Evolutionary conservation across 2,888 invertebrate species (phyloP), one percentile per base, ranked within the genome.

Genomic region (Aphodius sticticus): DNA sequence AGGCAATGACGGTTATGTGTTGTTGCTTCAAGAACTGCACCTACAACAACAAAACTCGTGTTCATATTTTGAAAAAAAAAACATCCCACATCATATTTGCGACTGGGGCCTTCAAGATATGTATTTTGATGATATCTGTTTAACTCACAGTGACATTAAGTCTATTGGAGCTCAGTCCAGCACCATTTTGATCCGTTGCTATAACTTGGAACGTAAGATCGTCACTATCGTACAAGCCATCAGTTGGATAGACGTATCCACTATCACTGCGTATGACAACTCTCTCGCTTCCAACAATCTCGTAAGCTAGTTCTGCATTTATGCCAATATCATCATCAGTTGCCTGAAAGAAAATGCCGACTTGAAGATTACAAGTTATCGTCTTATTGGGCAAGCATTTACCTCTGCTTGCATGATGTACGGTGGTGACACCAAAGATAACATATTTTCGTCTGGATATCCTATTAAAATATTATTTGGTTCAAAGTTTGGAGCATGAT

Each of bases 161-260:
- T 87, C 84, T 78, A 78, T 81, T 80, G 9, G 81, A 69, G 0
- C n/a, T 15, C 15, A 38, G 9, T 3, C 81, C 80, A 36, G 75
- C 80, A 4, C 91, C 91, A 76, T 89, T 87, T 35, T 83, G 86
- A 80, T 92, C 91, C 0, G 89, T 90, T 5, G 91, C 92, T 9
- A 85, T 84, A 1, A 91, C 87, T 1, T 84, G 88, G 16, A 91
- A 86, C 12, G 83, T 81, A 12, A 53, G 53, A 36, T 81, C 83
- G 69, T 89, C 84, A 53, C 90, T 83, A 78, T 90, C 88, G 0
- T 89, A 88, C 15, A 88, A 87, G 76, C 83, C 81, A 16, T 88
- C 88, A 37, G 89, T 88, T 4, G 92, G 90, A 81, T 91, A 91
- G 1, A 94, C 91, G 6, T 90, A 90, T 0, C 94, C 94, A 4